A percentile compares a stretch with the other conserved stretches of the same genome.
Conservation (phyloP, 2,113 vertebrate genomes). For the Myxocyprinus asiaticus region DNA sequence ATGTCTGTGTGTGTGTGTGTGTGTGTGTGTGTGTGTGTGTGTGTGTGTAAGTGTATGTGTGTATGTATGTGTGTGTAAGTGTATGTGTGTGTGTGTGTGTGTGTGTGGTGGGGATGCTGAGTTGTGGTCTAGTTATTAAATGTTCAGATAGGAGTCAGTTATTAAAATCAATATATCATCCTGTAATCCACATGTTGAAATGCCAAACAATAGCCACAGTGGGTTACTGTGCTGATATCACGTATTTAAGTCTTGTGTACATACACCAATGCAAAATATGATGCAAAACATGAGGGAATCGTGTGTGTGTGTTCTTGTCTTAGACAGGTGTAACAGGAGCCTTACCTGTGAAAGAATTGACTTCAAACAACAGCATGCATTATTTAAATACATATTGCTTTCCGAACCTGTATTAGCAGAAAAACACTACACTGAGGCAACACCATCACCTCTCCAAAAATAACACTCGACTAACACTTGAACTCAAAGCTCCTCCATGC, state of each 20-base stretch:
- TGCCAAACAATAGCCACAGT: background rate
- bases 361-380: constrained; percentile 60
- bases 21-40: too few relatives aligned
- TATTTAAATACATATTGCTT: constrained; percentile 63
- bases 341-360: constrained; percentile 43
- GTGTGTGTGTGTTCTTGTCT: background rate
- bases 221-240: background rate
- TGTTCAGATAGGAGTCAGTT: too few relatives aligned
- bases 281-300: background rate
- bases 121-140: too few relatives aligned
- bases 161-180: background rate
- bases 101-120: too few relatives aligned
- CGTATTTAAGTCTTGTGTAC: background rate
- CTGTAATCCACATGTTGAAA: background rate
- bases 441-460: background rate
- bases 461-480: too few relatives aligned
- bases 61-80: too few relatives aligned
- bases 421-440: constrained; percentile 49
- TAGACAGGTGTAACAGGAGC: constrained; percentile 62
- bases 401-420: constrained; percentile 45
- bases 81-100: too few relatives aligned
- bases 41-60: too few relatives aligned
- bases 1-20: too few relatives aligned
- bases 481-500: too few relatives aligned
- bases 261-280: background rate